These are phyloP conservation scores for Pyrochroa serraticornis DNA, from an alignment of 2,888 invertebrate species.

Conservation along the genomic window DNA sequence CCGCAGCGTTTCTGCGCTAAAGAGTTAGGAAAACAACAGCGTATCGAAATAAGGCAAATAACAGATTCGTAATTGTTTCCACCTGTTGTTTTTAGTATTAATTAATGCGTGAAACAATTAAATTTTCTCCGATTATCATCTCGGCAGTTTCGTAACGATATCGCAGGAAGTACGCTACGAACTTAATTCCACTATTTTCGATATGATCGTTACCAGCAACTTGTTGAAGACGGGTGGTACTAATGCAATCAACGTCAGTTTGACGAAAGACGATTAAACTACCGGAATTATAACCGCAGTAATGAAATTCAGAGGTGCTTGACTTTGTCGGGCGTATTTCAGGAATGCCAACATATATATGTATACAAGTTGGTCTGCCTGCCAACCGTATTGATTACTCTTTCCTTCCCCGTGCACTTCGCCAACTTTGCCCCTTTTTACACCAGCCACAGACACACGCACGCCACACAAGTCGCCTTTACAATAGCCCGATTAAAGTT, in stretches of 20 bases:
- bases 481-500: conserved; percentile 6
- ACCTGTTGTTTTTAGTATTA: too few species aligned
- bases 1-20: too few species aligned
- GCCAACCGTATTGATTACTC: conserved; percentile 22
- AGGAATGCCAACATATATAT: not conserved
- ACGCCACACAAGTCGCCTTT: not conserved
- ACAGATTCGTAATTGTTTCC: too few species aligned
- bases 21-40: too few species aligned
- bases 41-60: too few species aligned
- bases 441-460: conserved; percentile 5
- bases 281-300: conserved; percentile 36
- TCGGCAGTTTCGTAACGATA: too few species aligned
- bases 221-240: conserved; percentile 21
- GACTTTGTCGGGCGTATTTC: conserved; percentile 21
- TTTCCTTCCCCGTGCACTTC: conserved; percentile 18
- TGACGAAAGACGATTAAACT: conserved; percentile 39
- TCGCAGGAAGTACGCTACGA: too few species aligned
- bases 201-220: conserved; percentile 26
- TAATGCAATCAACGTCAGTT: conserved; percentile 39
- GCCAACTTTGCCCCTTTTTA: conserved; percentile 16
- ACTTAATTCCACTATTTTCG: conserved; percentile 15
- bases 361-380: conserved; percentile 13
- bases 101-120: too few species aligned
- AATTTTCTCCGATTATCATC: too few species aligned
- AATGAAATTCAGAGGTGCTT: conserved; percentile 37